Evolutionary conservation across 2,113 vertebrate species (phyloP).

Genomic region (Harpagus bidentatus): DNA sequence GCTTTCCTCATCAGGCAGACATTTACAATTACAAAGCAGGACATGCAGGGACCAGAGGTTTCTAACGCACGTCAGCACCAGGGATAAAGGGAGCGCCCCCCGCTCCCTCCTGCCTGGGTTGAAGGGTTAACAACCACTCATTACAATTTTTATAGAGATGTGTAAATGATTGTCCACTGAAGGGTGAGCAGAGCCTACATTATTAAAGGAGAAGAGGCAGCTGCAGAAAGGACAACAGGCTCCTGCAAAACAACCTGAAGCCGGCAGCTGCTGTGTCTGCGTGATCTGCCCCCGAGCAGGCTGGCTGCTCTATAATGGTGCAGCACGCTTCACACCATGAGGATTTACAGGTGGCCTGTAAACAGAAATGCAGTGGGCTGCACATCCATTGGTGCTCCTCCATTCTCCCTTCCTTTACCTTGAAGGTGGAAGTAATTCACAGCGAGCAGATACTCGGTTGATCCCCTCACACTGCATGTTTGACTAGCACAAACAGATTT

Average conservation of each 20-base stretch:
- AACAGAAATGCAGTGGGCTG: background rate
- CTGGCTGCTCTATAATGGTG: background rate
- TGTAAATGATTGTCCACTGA: background rate
- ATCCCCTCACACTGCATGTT: background rate
- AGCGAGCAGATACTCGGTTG: accelerated
- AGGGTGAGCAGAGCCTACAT: background rate
- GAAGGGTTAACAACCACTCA: background rate
- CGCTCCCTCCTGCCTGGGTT: background rate
- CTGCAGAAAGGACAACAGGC: background rate
- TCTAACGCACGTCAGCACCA: background rate
- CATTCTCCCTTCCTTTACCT: background rate
- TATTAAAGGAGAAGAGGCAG: background rate
- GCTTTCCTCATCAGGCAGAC: background rate
- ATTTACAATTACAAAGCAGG: background rate
- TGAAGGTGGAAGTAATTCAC: background rate
- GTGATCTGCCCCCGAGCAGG: background rate
- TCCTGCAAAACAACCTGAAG: background rate
- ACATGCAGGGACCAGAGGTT: background rate
- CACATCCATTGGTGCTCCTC: background rate
- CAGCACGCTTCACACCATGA: background rate
- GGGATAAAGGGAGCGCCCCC: background rate
- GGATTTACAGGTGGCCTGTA: background rate
- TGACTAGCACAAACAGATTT: background rate
- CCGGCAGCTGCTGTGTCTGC: background rate
- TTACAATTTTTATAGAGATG: background rate